These are phyloP conservation scores for Herminia tarsipennalis DNA, from an alignment of 2,888 invertebrate species.

Conservation along the genomic window DNA sequence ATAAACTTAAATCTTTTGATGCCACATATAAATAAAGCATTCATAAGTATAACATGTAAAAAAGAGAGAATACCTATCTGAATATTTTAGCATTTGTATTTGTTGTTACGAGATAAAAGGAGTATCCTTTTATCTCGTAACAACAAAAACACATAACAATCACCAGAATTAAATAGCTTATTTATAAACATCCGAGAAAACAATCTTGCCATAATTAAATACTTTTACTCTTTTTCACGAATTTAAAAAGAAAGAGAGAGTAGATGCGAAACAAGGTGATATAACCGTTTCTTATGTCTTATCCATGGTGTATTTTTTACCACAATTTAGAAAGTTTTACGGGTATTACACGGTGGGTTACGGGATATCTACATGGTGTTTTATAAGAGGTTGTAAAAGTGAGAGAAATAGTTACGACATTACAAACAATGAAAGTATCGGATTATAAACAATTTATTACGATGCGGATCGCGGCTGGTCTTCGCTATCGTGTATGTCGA, in stretches of 20 bases:
- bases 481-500: too few species aligned
- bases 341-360: slow-evolving; percentile 15
- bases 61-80: too few species aligned
- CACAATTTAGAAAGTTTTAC: slow-evolving; percentile 34
- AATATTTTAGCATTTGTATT: too few species aligned
- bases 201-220: slow-evolving; percentile 26
- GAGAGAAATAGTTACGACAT: not conserved
- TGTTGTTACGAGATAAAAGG: too few species aligned
- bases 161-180: slow-evolving; percentile 1
- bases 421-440: not conserved
- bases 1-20: too few species aligned
- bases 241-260: slow-evolving; percentile 27
- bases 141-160: too few species aligned
- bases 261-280: slow-evolving; percentile 19
- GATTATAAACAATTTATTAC: not conserved
- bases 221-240: slow-evolving; percentile 18
- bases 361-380: slow-evolving; percentile 11
- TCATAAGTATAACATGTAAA: too few species aligned
- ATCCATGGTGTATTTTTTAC: slow-evolving; percentile 21
- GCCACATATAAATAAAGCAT: too few species aligned
- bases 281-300: slow-evolving; percentile 16
- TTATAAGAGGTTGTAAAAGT: not conserved
- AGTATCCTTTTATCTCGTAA: too few species aligned
- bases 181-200: slow-evolving; percentile 12
- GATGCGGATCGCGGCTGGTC: too few species aligned